phyloP scores from a whole-genome alignment of 2,888 invertebrate species.

The Aphidius colemani region DNA sequence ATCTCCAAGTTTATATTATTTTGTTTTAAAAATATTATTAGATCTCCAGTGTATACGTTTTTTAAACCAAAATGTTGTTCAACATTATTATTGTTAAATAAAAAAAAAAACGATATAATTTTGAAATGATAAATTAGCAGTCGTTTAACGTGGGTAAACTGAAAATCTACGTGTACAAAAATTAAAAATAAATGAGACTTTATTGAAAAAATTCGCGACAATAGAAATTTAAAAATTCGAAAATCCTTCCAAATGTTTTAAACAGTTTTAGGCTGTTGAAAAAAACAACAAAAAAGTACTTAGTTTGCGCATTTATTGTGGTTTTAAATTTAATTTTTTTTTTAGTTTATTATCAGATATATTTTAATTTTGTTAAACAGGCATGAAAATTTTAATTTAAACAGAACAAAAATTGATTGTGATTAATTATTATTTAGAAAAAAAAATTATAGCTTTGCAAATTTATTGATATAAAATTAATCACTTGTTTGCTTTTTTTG shows the following conservation, averaged over 20 bases:
- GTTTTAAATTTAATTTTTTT: too few relatives aligned
- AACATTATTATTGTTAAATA: constrained; percentile 43
- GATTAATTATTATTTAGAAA: neutral
- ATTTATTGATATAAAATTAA: constrained; percentile 1
- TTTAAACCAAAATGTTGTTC: constrained; percentile 59
- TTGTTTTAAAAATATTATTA: constrained; percentile 8
- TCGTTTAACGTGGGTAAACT: constrained; percentile 3
- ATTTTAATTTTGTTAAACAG: constrained; percentile 11
- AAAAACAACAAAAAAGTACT: too few relatives aligned
- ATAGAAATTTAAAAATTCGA: too few relatives aligned
- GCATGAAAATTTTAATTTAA: constrained; percentile 5
- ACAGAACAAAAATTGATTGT: neutral
- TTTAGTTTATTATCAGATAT: too few relatives aligned
- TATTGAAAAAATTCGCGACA: too few relatives aligned
- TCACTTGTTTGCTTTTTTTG: constrained; percentile 20
- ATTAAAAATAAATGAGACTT: neutral
- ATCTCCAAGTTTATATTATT: neutral
- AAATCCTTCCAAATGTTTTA: too few relatives aligned
- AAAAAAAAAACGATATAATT: too few relatives aligned
- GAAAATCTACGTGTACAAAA: neutral
- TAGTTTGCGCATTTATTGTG: too few relatives aligned
- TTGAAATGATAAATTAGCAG: constrained; percentile 18
- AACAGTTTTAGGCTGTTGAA: too few relatives aligned
- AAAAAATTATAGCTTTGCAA: neutral
- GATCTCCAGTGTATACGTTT: constrained; percentile 47